phyloP scores from a whole-genome alignment of 2,797 vertebrate genomes.

The Xenops minutus region DNA sequence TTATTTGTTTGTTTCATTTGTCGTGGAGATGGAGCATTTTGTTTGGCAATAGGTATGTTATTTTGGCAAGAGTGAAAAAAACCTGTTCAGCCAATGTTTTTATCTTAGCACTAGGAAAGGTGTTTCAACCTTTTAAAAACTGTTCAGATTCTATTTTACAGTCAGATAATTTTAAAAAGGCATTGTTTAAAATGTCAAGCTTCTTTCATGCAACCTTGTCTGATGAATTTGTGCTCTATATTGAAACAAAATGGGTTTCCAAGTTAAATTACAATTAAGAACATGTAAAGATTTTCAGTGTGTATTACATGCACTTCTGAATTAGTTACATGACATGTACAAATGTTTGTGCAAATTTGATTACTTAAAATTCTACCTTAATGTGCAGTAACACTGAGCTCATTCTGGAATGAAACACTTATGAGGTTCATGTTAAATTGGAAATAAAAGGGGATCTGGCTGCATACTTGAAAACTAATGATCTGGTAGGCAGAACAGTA shows the following conservation, averaged over 20 bases:
- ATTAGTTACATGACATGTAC: background rate
- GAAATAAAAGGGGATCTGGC: background rate
- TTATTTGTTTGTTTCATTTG: background rate
- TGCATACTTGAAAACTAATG: background rate
- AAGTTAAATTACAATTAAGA: background rate
- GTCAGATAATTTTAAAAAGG: background rate
- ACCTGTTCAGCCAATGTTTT: background rate
- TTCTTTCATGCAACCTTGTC: background rate
- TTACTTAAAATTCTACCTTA: slow-evolving; percentile 3
- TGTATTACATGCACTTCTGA: background rate
- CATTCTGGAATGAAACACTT: background rate
- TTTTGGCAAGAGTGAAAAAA: background rate
- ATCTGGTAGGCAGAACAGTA: background rate
- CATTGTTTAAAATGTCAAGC: background rate
- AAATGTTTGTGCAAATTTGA: background rate
- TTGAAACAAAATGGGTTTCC: background rate
- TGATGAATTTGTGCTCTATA: background rate
- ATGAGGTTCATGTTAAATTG: background rate
- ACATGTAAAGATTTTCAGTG: background rate
- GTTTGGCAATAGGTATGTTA: background rate
- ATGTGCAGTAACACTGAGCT: background rate
- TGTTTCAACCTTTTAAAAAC: background rate
- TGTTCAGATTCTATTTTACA: background rate
- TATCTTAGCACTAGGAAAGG: background rate
- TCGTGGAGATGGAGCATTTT: background rate